A percentile compares a stretch with the other conserved stretches of the same genome.
Evolutionary conservation across 2,888 invertebrate genomes (phyloP).

Genomic region (Drosophila flavopinicola): DNA sequence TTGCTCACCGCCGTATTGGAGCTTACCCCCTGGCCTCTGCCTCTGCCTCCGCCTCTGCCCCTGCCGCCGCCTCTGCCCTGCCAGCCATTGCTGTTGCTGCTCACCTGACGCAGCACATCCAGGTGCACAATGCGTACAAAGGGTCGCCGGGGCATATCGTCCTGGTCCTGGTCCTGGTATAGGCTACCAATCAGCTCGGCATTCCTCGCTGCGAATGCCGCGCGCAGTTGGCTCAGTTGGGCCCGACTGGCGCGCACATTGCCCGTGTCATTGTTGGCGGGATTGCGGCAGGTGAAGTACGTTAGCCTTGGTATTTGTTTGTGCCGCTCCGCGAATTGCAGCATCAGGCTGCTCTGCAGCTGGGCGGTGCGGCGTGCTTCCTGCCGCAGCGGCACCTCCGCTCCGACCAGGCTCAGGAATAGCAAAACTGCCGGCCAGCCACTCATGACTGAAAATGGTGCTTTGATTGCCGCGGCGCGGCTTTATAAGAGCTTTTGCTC

Average conservation of each 20-base stretch:
- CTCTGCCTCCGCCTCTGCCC: not conserved
- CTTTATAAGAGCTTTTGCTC: constrained; percentile 20
- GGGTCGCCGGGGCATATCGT: constrained; percentile 14
- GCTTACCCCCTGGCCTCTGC: constrained; percentile 9
- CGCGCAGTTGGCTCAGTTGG: constrained; percentile 39
- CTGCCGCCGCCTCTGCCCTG: not conserved
- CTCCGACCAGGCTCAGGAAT: constrained; percentile 19
- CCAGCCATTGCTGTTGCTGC: constrained; percentile 5
- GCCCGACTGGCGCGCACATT: constrained; percentile 40
- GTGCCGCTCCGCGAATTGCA: constrained; percentile 74
- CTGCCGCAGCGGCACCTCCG: not conserved
- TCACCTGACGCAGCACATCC: constrained; percentile 56
- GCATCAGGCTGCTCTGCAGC: constrained; percentile 74
- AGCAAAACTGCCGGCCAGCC: constrained; percentile 7
- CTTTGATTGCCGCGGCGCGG: constrained; percentile 1
- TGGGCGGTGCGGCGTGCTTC: constrained; percentile 45
- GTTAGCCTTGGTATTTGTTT: constrained; percentile 82
- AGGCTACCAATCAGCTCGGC: constrained; percentile 66
- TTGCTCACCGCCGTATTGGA: constrained; percentile 37
- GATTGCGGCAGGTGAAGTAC: constrained; percentile 80
- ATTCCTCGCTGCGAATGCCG: constrained; percentile 63
- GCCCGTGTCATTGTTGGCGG: constrained; percentile 49
- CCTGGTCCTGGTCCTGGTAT: constrained; percentile 22
- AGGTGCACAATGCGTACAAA: constrained; percentile 69
- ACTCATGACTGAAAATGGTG: constrained; percentile 23